Percentiles rank a stretch among this genome's conserved stretches.
phyloP scores from a whole-genome alignment of 2,113 vertebrate genomes.

The Mobula hypostoma region DNA sequence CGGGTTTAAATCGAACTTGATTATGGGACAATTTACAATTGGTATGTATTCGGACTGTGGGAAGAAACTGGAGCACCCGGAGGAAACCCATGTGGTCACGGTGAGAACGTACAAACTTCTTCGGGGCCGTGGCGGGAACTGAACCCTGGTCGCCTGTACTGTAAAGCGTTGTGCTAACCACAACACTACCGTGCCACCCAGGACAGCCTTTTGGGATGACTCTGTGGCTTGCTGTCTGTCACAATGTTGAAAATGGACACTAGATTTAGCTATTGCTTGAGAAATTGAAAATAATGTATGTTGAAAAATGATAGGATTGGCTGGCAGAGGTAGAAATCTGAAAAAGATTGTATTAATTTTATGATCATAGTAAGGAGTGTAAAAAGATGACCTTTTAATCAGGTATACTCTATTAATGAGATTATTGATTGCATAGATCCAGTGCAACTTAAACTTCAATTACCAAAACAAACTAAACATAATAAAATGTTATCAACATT shows the following conservation, averaged over 20 bases:
- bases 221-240: neutral
- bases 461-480: neutral
- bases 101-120: no score
- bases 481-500: neutral
- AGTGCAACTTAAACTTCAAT: neutral
- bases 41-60: no score
- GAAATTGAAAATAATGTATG: neutral
- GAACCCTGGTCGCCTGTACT: no score
- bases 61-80: no score
- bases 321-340: neutral
- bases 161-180: no score
- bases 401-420: neutral
- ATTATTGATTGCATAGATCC: neutral
- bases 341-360: neutral
- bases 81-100: no score
- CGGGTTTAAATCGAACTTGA: no score
- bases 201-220: neutral
- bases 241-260: neutral
- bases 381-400: neutral
- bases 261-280: neutral
- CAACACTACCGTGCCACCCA: no score
- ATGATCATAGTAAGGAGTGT: neutral
- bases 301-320: neutral
- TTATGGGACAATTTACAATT: no score
- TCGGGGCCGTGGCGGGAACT: no score